These are phyloP conservation scores for Nibea coibor DNA, from an alignment of 2,113 vertebrate genomes.

Conservation along the genomic window DNA sequence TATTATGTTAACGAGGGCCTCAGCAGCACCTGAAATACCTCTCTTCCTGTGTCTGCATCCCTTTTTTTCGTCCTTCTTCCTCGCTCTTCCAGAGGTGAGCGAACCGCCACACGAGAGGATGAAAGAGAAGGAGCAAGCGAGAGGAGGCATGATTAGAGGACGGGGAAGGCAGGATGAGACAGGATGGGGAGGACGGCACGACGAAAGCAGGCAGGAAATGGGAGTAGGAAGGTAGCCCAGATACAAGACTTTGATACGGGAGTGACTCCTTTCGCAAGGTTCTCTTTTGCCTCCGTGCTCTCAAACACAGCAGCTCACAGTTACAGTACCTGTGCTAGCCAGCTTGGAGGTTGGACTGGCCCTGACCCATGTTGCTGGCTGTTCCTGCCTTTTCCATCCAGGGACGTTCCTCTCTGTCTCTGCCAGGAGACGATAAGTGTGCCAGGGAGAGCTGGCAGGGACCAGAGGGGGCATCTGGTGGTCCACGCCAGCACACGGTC, in stretches of 20 bases:
- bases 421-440: conserved; percentile 61
- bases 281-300: not conserved
- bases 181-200: conserved; percentile 38
- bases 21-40: conserved; percentile 57
- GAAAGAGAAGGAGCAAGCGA: conserved; percentile 42
- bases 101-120: conserved; percentile 10
- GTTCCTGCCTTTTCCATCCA: conserved; percentile 63
- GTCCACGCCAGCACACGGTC: conserved; percentile 48
- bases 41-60: conserved; percentile 2
- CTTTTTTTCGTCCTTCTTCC: conserved; percentile 12
- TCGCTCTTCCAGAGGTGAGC: conserved; percentile 46
- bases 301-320: conserved; percentile 14
- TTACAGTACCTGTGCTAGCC: conserved; percentile 47
- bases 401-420: conserved; percentile 63
- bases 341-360: conserved; percentile 47
- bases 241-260: conserved; percentile 67
- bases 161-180: conserved; percentile 51
- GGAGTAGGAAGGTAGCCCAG: conserved; percentile 35
- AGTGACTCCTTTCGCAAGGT: conserved; percentile 29
- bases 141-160: conserved; percentile 60
- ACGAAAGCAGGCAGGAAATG: conserved; percentile 39
- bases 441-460: conserved; percentile 70
- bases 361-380: conserved; percentile 55
- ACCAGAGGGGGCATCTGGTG: conserved; percentile 60
- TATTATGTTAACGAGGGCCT: conserved; percentile 60